Percentiles rank a stretch among this genome's conserved stretches.
These are phyloP conservation scores for Platalea minor DNA, from an alignment of 2,797 vertebrate species.

Conservation along the genomic window DNA sequence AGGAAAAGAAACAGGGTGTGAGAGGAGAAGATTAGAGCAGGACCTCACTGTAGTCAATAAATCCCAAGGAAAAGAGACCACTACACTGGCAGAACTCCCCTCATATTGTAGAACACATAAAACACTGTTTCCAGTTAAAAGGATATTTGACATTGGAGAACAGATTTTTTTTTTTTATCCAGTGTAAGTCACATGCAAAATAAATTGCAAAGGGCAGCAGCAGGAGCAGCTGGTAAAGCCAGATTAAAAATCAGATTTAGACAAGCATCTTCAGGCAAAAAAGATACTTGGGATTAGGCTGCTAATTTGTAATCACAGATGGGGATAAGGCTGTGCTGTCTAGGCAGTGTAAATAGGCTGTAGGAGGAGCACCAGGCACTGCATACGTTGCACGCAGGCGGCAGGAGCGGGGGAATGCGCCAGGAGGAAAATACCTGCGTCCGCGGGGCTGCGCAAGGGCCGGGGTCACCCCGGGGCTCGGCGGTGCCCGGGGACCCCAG, in stretches of 20 bases:
- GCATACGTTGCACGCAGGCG: background rate
- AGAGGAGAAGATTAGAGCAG: slow-evolving; percentile 34
- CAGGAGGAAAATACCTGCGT: background rate
- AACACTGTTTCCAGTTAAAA: background rate
- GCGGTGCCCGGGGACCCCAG: background rate
- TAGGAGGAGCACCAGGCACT: background rate
- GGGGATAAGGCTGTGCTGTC: background rate
- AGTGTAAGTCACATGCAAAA: background rate
- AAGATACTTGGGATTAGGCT: background rate
- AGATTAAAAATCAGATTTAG: slow-evolving; percentile 36
- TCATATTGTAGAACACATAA: background rate
- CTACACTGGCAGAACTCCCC: background rate
- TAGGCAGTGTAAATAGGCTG: background rate
- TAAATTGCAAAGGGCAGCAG: slow-evolving; percentile 14
- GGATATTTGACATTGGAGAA: background rate
- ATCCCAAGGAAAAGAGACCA: background rate
- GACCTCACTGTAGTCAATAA: slow-evolving; percentile 10
- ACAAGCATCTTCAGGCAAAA: background rate
- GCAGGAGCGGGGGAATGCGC: fast-evolving
- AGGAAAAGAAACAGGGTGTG: slow-evolving; percentile 17
- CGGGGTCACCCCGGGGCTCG: background rate
- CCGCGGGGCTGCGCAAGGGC: fast-evolving
- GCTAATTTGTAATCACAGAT: slow-evolving; percentile 36
- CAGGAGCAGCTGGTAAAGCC: slow-evolving; percentile 39
- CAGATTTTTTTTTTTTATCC: background rate